Evolutionary conservation across 2,888 invertebrate species (phyloP), one percentile per base, ranked within the genome.

Genomic region (Tiphia femorata): DNA sequence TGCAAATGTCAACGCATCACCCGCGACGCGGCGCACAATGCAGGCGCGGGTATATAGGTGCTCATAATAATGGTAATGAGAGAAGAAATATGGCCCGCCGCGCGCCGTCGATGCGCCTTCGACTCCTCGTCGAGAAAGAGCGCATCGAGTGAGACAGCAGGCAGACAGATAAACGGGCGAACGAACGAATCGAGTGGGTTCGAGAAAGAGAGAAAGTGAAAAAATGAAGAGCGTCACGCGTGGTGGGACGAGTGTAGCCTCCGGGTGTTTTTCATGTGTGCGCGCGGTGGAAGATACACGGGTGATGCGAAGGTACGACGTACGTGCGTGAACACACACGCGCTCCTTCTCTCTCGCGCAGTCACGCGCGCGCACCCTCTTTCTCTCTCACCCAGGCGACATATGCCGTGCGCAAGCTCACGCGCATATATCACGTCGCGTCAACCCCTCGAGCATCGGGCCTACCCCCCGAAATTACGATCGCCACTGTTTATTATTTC

Each of bases 21-120:
- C 64, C 50, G 19, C 42, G 48, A 51, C 37, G 37, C 44, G 58
- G 30, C 46, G 62, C 70, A 74, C 75, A 74, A 73, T 74, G 68
- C 63, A n/a, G n/a, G n/a, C n/a, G n/a, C 50, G 57, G 42, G 48
- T 53, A 65, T 64, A 74, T 76, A 78, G 66, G 64, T 66, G 58
- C 73, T 78, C 70, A 64, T 77, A 79, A 80, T 78, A 79, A 79
- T 77, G 74, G 74, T 80, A 81, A 81, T 81, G 78, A 81, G 74
- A 60, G 68, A 72, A 79, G 79, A 80, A 79, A 80, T 81, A 80
- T 80, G 76, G 75, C 29, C 60, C 5, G 33, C 12, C 33, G n/a
- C n/a, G n/a, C n/a, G n/a, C n/a, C n/a, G n/a, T n/a, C n/a, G n/a
- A n/a, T n/a, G n/a, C n/a, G n/a, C n/a, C n/a, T n/a, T n/a, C n/a